phyloP scores from a whole-genome alignment of 1,140 invertebrate genomes.

The Wiebesia pumilae region DNA sequence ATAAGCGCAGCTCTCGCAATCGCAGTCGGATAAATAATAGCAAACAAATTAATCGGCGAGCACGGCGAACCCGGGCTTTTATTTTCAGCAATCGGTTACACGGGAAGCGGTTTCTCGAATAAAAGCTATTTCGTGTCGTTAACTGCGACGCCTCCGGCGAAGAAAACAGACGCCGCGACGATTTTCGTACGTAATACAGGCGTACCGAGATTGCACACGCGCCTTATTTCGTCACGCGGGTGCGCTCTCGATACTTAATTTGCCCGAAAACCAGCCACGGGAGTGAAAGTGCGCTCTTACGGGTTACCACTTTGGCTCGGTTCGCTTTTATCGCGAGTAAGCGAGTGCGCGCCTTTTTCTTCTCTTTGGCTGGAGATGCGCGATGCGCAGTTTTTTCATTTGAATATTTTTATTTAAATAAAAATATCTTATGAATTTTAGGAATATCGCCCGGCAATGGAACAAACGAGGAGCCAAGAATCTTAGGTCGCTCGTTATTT shows the following conservation, averaged over 20 bases:
- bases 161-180: background rate
- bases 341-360: background rate
- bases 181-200: background rate
- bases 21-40: background rate
- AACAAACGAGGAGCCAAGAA: no score
- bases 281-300: slow-evolving; percentile 30
- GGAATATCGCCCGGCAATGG: no score
- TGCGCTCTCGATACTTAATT: slow-evolving; percentile 31
- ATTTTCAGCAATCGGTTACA: background rate
- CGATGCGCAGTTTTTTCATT: no score
- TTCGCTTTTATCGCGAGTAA: background rate
- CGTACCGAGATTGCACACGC: background rate
- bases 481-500: no score
- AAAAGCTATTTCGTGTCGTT: no score
- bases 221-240: no score
- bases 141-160: background rate
- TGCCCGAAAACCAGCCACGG: slow-evolving; percentile 18
- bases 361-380: no score
- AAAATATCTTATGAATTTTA: no score
- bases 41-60: background rate
- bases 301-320: background rate
- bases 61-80: background rate
- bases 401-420: no score
- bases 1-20: background rate
- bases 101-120: no score